These are phyloP conservation scores for Eupithecia subumbrata DNA, from an alignment of 2,888 invertebrate genomes.

Conservation along the genomic window DNA sequence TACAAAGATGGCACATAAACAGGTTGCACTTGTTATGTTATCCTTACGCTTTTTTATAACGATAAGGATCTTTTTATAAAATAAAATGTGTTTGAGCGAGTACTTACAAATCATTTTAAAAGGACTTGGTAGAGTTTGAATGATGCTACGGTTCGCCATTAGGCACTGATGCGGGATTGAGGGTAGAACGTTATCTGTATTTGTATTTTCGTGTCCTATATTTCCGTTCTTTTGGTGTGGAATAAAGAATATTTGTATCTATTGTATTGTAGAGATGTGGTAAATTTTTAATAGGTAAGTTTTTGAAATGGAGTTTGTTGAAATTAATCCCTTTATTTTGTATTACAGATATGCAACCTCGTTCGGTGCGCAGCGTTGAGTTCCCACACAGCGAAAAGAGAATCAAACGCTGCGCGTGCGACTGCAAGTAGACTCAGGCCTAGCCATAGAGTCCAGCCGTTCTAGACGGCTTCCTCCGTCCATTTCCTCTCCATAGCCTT, in stretches of 20 bases:
- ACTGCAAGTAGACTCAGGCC: conserved; percentile 83
- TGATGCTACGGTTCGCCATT: no score
- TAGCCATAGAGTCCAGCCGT: conserved; percentile 35
- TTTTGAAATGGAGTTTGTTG: not conserved
- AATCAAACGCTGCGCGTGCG: conserved; percentile 90
- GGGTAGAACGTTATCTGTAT: not conserved
- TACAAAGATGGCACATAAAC: conserved; percentile 15
- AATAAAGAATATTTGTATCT: no score
- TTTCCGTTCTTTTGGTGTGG: not conserved
- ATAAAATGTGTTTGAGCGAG: not conserved
- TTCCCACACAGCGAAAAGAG: conserved; percentile 85
- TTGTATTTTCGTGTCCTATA: not conserved
- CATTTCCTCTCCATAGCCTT: conserved; percentile 53
- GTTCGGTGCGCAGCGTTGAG: conserved; percentile 86
- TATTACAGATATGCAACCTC: conserved; percentile 90
- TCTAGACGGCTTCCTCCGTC: conserved; percentile 54
- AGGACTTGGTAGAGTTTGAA: not conserved
- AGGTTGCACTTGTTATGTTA: conserved; percentile 2
- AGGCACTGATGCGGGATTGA: no score
- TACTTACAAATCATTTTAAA: not conserved
- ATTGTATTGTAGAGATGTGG: no score
- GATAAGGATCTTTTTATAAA: no score
- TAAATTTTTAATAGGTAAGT: no score
- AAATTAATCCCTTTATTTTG: not conserved
- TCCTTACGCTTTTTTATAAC: not conserved